A percentile compares a stretch with the other conserved stretches of the same genome.
These are phyloP conservation scores for Palythoa grandis DNA, from an alignment of 92 coral and sea anemone genomes.

Conservation along the genomic window DNA sequence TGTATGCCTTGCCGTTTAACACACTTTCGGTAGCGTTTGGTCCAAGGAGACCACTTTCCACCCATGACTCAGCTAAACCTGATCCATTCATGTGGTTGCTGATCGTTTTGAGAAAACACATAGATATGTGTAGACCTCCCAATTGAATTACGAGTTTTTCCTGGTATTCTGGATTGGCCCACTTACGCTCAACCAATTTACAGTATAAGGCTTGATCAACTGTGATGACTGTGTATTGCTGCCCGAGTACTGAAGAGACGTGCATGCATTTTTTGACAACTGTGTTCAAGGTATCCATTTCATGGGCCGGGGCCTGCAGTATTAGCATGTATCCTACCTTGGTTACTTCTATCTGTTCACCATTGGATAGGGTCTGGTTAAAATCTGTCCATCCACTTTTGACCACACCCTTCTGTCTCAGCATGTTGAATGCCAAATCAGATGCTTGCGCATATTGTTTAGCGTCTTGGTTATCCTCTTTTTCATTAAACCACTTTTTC, in stretches of 20 bases:
- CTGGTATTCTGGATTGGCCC: slow-evolving; percentile 62
- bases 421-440: too few relatives aligned
- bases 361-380: too few relatives aligned
- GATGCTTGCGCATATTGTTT: too few relatives aligned
- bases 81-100: slow-evolving; percentile 59
- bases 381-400: too few relatives aligned
- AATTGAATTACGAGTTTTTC: too few relatives aligned
- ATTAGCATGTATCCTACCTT: slow-evolving; percentile 67
- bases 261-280: slow-evolving; percentile 67
- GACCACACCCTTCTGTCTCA: too few relatives aligned
- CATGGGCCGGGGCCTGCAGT: neutral
- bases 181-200: slow-evolving; percentile 60
- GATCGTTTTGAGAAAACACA: slow-evolving; percentile 49
- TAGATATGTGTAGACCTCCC: neutral
- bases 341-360: slow-evolving; percentile 49
- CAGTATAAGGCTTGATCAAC: slow-evolving; percentile 70
- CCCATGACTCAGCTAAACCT: slow-evolving; percentile 44
- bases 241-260: slow-evolving; percentile 56
- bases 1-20: slow-evolving; percentile 58
- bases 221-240: slow-evolving; percentile 53
- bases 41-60: neutral
- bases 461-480: too few relatives aligned
- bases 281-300: slow-evolving; percentile 64
- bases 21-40: slow-evolving; percentile 36
- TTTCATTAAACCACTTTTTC: too few relatives aligned